A percentile compares a stretch with the other conserved stretches of the same genome.
phyloP scores from a whole-genome alignment of 1,140 invertebrate genomes.

The Agrypnia vestita region DNA sequence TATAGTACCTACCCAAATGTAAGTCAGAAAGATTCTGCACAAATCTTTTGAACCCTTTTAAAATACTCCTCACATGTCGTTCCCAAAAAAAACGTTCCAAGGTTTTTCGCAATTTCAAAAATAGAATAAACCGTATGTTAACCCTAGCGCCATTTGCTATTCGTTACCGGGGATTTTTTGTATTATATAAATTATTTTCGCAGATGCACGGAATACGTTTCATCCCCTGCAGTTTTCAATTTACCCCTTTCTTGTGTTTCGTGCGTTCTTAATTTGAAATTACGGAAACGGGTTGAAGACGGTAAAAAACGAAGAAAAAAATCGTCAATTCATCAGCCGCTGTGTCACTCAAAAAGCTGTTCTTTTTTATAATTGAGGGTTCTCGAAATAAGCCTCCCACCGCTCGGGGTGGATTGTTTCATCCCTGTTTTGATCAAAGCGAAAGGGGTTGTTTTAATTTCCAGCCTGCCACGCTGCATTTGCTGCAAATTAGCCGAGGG shows the following conservation, averaged over 20 bases:
- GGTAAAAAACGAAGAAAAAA: constrained; percentile 32
- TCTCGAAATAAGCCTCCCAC: not conserved
- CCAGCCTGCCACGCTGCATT: constrained; percentile 4
- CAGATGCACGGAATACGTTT: not conserved
- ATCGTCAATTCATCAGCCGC: not conserved
- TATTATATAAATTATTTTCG: constrained; percentile 1
- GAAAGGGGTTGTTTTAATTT: constrained; percentile 37
- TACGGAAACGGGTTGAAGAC: constrained; percentile 35
- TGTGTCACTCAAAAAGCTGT: constrained; percentile 21
- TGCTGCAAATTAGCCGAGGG: constrained; percentile 20
- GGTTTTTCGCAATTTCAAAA: constrained; percentile 5
- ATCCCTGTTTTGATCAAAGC: not conserved
- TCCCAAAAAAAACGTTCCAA: not conserved
- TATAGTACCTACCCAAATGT: too few relatives aligned
- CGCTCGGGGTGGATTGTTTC: constrained; percentile 13
- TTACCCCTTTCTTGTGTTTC: constrained; percentile 39
- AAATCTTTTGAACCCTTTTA: not conserved
- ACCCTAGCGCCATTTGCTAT: not conserved
- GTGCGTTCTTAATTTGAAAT: constrained; percentile 45
- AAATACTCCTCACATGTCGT: too few relatives aligned
- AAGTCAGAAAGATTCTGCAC: too few relatives aligned
- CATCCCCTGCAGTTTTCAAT: constrained; percentile 20
- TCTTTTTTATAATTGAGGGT: not conserved
- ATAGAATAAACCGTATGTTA: not conserved
- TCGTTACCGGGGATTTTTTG: not conserved